Percentiles rank a stretch among this genome's conserved stretches.
These are phyloP conservation scores for Phalacrocorax carbo DNA, from an alignment of 2,113 vertebrate genomes.

Conservation along the genomic window DNA sequence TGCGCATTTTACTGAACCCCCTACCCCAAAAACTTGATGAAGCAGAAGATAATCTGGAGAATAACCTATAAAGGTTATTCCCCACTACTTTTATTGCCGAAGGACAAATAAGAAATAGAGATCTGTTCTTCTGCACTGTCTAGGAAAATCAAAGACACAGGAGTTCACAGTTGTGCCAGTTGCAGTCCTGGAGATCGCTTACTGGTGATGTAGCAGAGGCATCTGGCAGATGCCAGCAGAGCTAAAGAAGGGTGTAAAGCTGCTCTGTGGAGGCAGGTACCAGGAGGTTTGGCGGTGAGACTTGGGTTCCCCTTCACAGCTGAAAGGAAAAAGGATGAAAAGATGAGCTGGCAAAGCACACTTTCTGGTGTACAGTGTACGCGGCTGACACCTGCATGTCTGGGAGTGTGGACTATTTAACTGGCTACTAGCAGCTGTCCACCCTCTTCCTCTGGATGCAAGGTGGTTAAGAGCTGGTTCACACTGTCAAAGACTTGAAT, in stretches of 20 bases:
- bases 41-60: not conserved
- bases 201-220: not conserved
- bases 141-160: not conserved
- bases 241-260: not conserved
- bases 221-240: not conserved
- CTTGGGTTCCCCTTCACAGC: not conserved
- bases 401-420: not conserved
- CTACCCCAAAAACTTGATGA: not conserved
- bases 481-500: not conserved
- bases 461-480: not conserved
- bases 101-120: not conserved
- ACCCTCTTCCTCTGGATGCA: not conserved
- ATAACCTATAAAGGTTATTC: not conserved
- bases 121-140: not conserved
- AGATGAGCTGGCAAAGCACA: not conserved
- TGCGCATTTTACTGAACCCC: not conserved
- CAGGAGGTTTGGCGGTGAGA: not conserved
- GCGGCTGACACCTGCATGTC: fast-evolving
- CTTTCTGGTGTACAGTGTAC: not conserved
- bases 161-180: not conserved
- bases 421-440: not conserved
- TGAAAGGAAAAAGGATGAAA: not conserved
- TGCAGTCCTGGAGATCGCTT: not conserved
- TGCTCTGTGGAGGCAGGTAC: not conserved
- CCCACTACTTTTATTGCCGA: not conserved